Evolutionary conservation across 30 jellyfish, hydroid and myxozoan genomes (phyloP), one percentile per base, ranked within the genome.

Genomic region (Cassiopea andromeda): DNA sequence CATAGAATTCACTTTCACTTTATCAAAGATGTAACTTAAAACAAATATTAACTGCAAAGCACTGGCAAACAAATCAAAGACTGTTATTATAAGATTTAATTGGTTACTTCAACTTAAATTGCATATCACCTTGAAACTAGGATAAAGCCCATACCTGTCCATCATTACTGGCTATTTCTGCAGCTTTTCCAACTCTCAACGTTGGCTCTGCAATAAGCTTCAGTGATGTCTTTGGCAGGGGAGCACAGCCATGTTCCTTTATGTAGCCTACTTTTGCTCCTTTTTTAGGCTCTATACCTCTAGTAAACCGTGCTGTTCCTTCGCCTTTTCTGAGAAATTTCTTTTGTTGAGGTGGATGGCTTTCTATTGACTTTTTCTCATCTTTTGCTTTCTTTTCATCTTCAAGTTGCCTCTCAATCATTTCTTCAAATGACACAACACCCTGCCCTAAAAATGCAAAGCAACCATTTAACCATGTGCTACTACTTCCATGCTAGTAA

Each of bases 301-400:
- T 17, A 15, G 7, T 45, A 48, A 78, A 88, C 45, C 95, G 69
- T 66, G 90, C 90, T 46, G 75, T 78, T 43, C 95, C 95, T 27
- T 79, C 81, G 27, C 95, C 90, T 45, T 88, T 88, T 38, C 80
- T 81, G 38, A 88, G 79, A 69, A 88, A 88, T 14, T 75, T 59
- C 59, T 81, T 79, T 64, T 46, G 78, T 60, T 78, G 1, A 45
- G 12, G 50, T 13, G 13, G 44, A 18, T 13, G 54, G 1, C 43
- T 46, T 44, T 58, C 74, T 85, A 59, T 7, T 74, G 49, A 1
- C 43, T 2, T 46, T 17, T 1, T 16, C 7, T 49, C 7, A 54
- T 17, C 48, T 44, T 60, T 67, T 16, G 48, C 19, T 54, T 13
- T 58, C 50, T 44, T 48, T 47, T 73, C 94, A 77, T 66, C 77